Percentiles rank a stretch among this genome's conserved stretches.
phyloP scores from a whole-genome alignment of 2,113 vertebrate species.

The Nannobrachium achirus region DNA sequence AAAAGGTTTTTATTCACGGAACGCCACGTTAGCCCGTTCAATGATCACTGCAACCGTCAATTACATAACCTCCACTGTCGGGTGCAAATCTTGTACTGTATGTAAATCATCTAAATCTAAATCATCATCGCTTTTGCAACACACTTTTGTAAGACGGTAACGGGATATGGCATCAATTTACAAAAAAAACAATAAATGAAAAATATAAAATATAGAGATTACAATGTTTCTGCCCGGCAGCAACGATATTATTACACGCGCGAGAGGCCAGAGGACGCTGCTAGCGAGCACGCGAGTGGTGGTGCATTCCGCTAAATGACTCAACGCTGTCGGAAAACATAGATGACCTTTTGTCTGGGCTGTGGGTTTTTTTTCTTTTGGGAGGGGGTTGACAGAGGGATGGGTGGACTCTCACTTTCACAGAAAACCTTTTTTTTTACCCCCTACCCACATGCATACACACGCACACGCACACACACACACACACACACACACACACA shows the following conservation, averaged over 20 bases:
- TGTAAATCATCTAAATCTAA: too few relatives aligned
- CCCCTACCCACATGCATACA: not conserved
- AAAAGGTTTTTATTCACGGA: too few relatives aligned
- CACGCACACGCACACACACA: constrained; percentile 39
- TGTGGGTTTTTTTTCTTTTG: constrained; percentile 16
- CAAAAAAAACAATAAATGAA: too few relatives aligned
- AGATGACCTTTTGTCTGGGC: constrained; percentile 32
- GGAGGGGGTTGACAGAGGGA: not conserved
- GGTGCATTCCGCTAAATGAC: not conserved
- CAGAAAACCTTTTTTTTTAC: constrained; percentile 33
- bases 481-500: constrained; percentile 32
- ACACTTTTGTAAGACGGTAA: too few relatives aligned
- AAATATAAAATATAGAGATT: too few relatives aligned
- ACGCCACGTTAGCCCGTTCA: too few relatives aligned
- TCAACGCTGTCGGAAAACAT: constrained; percentile 34
- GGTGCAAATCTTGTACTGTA: too few relatives aligned
- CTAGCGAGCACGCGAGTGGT: not conserved
- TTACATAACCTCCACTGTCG: too few relatives aligned
- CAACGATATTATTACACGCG: not conserved
- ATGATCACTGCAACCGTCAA: too few relatives aligned
- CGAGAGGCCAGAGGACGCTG: not conserved
- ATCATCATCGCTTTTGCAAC: too few relatives aligned
- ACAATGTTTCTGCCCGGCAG: too few relatives aligned
- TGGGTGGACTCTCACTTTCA: constrained; percentile 22
- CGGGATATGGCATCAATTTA: too few relatives aligned